These are phyloP conservation scores for Lerista edwardsae DNA, from an alignment of 2,797 vertebrate species.

Conservation along the genomic window DNA sequence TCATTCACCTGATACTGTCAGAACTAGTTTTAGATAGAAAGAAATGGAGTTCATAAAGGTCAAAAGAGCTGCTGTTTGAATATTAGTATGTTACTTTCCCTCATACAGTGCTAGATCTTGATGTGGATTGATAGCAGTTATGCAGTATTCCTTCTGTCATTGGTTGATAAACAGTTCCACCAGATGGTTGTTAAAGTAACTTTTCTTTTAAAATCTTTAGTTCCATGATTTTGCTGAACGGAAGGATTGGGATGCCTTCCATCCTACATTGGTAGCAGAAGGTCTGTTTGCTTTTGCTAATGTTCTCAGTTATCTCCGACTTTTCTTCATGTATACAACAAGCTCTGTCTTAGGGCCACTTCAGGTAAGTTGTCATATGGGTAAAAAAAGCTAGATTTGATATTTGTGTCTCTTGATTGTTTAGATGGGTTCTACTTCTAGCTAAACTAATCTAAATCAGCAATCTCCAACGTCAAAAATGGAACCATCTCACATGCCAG, in stretches of 20 bases:
- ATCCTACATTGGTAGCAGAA: constrained; percentile 95
- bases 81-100: not conserved
- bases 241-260: constrained; percentile 97
- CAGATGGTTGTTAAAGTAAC: constrained; percentile 14
- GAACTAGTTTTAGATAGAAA: not conserved
- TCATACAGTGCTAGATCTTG: not conserved
- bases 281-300: constrained; percentile 98
- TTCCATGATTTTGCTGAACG: constrained; percentile 87
- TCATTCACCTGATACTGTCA: not conserved
- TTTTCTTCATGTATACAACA: constrained; percentile 99
- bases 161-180: not conserved
- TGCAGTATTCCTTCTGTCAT: not conserved
- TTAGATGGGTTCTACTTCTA: not conserved
- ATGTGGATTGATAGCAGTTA: not conserved
- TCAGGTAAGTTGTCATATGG: constrained; percentile 83
- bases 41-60: not conserved
- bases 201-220: constrained; percentile 64
- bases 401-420: constrained; percentile 5
- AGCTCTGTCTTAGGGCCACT: constrained; percentile 96
- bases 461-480: no score
- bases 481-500: no score
- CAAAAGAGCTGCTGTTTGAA: not conserved
- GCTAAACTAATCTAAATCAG: not conserved
- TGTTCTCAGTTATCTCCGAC: constrained; percentile 95
- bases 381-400: constrained; percentile 31